Evolutionary conservation across 2,888 invertebrate genomes (phyloP).

Genomic region (Doris montereyensis): DNA sequence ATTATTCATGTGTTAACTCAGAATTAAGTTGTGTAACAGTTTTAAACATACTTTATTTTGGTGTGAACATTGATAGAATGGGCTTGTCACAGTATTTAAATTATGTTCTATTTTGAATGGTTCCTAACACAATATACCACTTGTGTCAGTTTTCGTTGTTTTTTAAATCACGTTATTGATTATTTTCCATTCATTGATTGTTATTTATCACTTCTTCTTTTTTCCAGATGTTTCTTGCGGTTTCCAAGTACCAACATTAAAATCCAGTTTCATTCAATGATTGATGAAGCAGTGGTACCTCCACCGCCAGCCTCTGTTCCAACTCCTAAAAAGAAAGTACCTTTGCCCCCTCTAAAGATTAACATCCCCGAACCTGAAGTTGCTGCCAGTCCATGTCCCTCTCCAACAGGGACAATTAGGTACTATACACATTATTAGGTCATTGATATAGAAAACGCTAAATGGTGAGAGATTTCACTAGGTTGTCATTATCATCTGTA

Average conservation of each 20-base stretch:
- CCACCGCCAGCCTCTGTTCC: conserved; percentile 50
- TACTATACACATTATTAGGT: conserved; percentile 46
- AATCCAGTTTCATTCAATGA: conserved; percentile 92
- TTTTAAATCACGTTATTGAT: too few relatives aligned
- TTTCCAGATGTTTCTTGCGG: conserved; percentile 89
- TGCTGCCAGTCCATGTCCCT: conserved; percentile 78
- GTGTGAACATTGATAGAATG: too few relatives aligned
- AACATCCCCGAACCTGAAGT: conserved; percentile 83
- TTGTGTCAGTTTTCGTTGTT: too few relatives aligned
- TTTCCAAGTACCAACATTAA: conserved; percentile 98
- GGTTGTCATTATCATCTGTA: neutral
- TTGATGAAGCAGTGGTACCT: conserved; percentile 77
- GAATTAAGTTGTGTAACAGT: too few relatives aligned
- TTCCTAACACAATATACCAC: too few relatives aligned
- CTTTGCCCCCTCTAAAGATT: conserved; percentile 84
- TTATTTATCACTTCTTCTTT: too few relatives aligned
- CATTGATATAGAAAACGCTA: neutral
- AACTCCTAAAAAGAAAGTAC: conserved; percentile 70
- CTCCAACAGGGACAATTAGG: conserved; percentile 73
- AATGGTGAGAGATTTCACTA: neutral
- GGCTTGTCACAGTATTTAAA: too few relatives aligned
- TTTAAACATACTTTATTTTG: too few relatives aligned
- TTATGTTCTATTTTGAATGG: too few relatives aligned
- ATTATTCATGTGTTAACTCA: too few relatives aligned
- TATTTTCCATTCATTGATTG: too few relatives aligned